Evolutionary conservation across 2,113 vertebrate genomes (phyloP).

Genomic region (Corydoras sp.): DNA sequence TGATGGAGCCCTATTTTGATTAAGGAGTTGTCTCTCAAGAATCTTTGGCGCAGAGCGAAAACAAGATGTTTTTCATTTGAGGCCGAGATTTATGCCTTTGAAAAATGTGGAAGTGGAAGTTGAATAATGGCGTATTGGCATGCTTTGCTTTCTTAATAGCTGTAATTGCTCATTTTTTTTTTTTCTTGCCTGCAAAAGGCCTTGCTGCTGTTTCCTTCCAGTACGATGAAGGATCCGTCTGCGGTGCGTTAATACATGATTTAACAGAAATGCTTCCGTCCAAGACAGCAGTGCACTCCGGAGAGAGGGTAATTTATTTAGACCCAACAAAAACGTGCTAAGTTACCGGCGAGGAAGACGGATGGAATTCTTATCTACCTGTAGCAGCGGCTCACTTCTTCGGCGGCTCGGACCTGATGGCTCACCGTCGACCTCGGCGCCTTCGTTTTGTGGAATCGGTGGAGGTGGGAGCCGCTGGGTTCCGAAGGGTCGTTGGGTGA

Average conservation of each 20-base stretch:
- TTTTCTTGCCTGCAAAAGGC: constrained; percentile 22
- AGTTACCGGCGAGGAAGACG: constrained; percentile 32
- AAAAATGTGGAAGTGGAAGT: constrained; percentile 45
- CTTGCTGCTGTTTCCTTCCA: constrained; percentile 39
- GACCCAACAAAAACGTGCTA: constrained; percentile 30
- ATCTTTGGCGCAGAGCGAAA: constrained; percentile 41
- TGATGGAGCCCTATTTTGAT: constrained; percentile 44
- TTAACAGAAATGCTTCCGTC: constrained; percentile 38
- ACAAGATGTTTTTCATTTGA: constrained; percentile 48
- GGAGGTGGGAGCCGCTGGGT: no score
- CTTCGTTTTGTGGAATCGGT: constrained; percentile 11
- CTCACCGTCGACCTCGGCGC: neutral
- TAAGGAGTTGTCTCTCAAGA: constrained; percentile 47
- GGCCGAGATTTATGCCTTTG: constrained; percentile 45
- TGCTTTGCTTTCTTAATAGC: constrained; percentile 48
- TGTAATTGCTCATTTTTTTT: constrained; percentile 46
- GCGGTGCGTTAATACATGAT: constrained; percentile 43
- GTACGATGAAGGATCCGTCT: constrained; percentile 43
- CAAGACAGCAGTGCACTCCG: constrained; percentile 29
- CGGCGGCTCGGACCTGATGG: constrained; percentile 15
- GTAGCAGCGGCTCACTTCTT: constrained; percentile 20
- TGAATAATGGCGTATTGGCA: constrained; percentile 49
- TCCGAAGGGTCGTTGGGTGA: no score
- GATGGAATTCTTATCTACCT: constrained; percentile 34
- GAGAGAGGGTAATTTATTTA: constrained; percentile 36